Evolutionary conservation across 2,888 invertebrate genomes (phyloP).

Genomic region (Alentia gelatinosa): DNA sequence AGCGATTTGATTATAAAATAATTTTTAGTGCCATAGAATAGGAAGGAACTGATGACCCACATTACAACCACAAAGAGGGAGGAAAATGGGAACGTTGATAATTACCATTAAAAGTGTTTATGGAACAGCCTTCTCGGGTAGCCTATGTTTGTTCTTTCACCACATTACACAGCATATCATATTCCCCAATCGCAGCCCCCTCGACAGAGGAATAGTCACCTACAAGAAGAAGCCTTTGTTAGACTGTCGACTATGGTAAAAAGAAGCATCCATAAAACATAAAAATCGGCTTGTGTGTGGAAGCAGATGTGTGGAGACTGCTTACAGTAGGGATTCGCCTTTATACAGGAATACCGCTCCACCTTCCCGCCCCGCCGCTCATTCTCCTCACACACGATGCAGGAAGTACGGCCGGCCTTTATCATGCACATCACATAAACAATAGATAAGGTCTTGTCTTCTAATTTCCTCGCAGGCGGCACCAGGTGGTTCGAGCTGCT

Average conservation of each 20-base stretch:
- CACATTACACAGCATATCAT: too few relatives aligned
- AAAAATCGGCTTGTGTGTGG: not conserved
- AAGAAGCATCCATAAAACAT: not conserved
- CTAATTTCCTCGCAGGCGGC: slow-evolving; percentile 7
- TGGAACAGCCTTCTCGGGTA: too few relatives aligned
- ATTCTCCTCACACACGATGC: not conserved
- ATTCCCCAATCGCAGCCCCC: too few relatives aligned
- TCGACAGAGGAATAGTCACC: not conserved
- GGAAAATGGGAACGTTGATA: not conserved
- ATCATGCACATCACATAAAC: slow-evolving; percentile 16
- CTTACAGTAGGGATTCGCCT: not conserved
- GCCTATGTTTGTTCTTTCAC: too few relatives aligned
- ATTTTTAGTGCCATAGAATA: too few relatives aligned
- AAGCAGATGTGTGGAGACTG: not conserved
- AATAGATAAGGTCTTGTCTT: slow-evolving; percentile 7
- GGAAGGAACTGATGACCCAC: too few relatives aligned
- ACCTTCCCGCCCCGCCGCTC: not conserved
- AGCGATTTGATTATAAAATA: too few relatives aligned
- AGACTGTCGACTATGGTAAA: not conserved
- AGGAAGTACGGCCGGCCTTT: not conserved
- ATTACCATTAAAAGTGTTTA: not conserved
- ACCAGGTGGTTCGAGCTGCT: not conserved
- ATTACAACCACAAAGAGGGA: not conserved
- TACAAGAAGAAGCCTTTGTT: not conserved
- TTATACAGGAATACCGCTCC: not conserved